Evolutionary conservation across 2,113 vertebrate species (phyloP), one percentile per base, ranked within the genome.

Genomic region (Cavia porcellus): DNA sequence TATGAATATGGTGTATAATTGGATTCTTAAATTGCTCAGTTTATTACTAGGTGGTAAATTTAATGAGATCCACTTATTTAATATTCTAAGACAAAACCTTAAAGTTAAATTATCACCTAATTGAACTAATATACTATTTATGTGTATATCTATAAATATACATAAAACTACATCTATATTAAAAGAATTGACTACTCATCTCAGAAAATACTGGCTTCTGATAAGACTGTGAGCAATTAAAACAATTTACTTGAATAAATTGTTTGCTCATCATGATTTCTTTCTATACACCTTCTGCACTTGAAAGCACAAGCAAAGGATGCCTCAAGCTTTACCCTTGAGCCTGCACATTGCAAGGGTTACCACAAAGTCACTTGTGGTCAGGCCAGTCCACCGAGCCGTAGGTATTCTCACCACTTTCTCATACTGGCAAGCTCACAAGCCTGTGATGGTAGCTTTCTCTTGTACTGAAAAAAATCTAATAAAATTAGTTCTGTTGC

Each of bases 21-120:
- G 6, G 13, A 25, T 59, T 83, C 28, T 61, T 85, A 85, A 90
- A 84, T 13, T 80, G 7, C 55, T 59, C 12, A 19, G 3, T n/a
- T 38, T 59, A n/a, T 92, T 59, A n/a, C 90, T 55, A 94, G 61
- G 20, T 66, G 3, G 1, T 75, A 90, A 94, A 88, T 92, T 97
- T 32, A 95, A 12, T 47, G 12, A 84, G 32, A 59, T 25, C 38
- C 7, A 83, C 85, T 79, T 66, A 52, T 84, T 74, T 66, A 55
- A 55, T 74, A 75, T 68, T 7, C 20, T 47, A 79, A 12, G 13
- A 47, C 3, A 79, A 55, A 94, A 86, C 8, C 66, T 38, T 38
- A 38, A 38, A 38, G 38, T 62, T 30, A 68, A 82, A 55, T n/a
- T 83, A 15, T 87, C 57, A 35, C 50, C 17, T 74, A n/a, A 47